phyloP scores from a whole-genome alignment of 2,888 invertebrate genomes.

The Amphiduros pacificus region DNA sequence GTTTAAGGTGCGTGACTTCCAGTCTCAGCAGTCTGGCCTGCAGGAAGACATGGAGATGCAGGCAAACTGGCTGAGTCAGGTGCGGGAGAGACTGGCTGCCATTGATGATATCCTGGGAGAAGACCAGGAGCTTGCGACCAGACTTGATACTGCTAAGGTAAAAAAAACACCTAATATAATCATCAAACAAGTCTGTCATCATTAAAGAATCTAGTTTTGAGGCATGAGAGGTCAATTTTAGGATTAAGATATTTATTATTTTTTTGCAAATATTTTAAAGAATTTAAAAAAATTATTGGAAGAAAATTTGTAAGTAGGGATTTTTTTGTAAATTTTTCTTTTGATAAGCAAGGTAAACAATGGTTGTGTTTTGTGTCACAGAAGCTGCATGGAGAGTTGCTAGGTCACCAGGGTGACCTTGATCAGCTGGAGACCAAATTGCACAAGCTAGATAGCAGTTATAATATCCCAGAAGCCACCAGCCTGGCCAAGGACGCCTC shows the following conservation, averaged over 20 bases:
- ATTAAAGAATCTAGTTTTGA: too few relatives aligned
- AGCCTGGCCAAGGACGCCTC: constrained; percentile 50
- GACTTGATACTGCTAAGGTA: constrained; percentile 74
- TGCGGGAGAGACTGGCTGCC: constrained; percentile 45
- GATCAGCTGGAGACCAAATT: constrained; percentile 78
- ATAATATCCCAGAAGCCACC: constrained; percentile 47
- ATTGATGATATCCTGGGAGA: constrained; percentile 69
- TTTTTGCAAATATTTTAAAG: too few relatives aligned
- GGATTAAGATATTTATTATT: too few relatives aligned
- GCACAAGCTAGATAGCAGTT: constrained; percentile 39
- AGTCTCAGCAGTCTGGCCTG: not conserved
- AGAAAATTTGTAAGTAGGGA: too few relatives aligned
- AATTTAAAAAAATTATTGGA: too few relatives aligned
- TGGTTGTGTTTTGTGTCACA: constrained; percentile 30
- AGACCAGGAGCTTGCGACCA: constrained; percentile 78
- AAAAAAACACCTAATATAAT: too few relatives aligned
- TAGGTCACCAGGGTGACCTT: constrained; percentile 73
- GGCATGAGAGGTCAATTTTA: too few relatives aligned
- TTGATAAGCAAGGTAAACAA: too few relatives aligned
- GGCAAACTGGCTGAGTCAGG: constrained; percentile 38
- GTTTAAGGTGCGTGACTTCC: not conserved
- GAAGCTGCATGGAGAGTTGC: constrained; percentile 71
- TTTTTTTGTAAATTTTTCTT: too few relatives aligned
- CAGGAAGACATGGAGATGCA: constrained; percentile 2
- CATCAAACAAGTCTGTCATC: too few relatives aligned